Base-by-base conservation (phyloP, 2,888 invertebrate species). In the Scelioninae gen. 1 region DNA sequence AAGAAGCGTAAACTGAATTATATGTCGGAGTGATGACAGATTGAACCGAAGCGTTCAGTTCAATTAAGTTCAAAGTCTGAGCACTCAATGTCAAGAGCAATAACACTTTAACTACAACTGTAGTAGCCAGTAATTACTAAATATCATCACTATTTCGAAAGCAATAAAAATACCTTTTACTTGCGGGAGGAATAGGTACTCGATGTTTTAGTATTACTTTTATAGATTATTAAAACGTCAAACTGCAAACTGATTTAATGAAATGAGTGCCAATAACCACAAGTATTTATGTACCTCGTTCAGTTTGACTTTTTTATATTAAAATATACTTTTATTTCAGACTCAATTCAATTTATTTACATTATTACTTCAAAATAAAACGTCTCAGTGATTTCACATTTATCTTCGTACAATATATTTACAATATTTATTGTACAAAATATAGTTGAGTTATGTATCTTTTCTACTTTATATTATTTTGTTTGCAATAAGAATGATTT, bases 11-110 rank as follows among this genome's bases (percentile, higher is more conserved):
- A 29, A 7, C 40, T 31, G 49, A 51, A 71, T 71, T 58, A 58
- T 40, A 40, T 13, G 40, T 40, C 16, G 6, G 58, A 32, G 71
- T 60, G 71, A 23, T n/a, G n/a, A 4, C 71, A n/a, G 60, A 51
- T 60, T 72, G 71, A 72, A 72, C 71, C 58, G 58, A 58, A 58
- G 38, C 23, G 40, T 72, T 72, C 71, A 72, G 71, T 72, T 72
- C 71, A 72, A 72, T 72, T 72, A 60, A 72, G 71, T 72, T 72
- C 71, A 72, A 72, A 72, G 60, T 60, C 71, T 60, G 71, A 72
- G 40, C 71, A 60, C 40, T 60, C 60, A 72, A 72, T 72, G 62
- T 72, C 71, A 72, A 72, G 71, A 60, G 71, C 62, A 72, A 72
- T 72, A 72, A 72, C 62, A 72, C 51, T 72, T 72, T 72, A 51